phyloP scores from a whole-genome alignment of 2,113 vertebrate genomes.

The Eulacestoma nigropectus region DNA sequence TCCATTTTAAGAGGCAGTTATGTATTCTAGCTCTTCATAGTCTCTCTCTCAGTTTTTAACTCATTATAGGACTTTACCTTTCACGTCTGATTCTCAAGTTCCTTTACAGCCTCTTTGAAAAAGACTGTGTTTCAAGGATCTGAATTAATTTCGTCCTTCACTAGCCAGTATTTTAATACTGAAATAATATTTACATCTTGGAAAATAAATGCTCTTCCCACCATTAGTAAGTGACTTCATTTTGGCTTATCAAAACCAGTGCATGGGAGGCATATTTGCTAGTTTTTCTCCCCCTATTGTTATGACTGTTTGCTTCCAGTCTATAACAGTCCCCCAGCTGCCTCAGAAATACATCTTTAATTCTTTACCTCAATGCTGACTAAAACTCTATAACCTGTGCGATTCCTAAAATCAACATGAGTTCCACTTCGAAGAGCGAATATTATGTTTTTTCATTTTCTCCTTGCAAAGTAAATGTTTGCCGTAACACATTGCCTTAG shows the following conservation, averaged over 20 bases:
- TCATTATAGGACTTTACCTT: not conserved
- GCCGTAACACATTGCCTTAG: not conserved
- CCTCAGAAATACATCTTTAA: not conserved
- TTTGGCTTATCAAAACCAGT: not conserved
- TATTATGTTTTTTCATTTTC: not conserved
- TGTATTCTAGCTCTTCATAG: not conserved
- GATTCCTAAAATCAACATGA: not conserved
- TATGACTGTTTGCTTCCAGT: not conserved
- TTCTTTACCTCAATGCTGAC: not conserved
- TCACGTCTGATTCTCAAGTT: not conserved
- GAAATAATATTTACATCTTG: not conserved
- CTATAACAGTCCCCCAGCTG: not conserved
- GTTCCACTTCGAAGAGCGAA: not conserved
- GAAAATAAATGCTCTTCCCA: not conserved
- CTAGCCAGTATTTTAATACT: not conserved
- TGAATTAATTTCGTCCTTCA: not conserved
- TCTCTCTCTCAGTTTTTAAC: conserved; percentile 34
- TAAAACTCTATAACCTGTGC: not conserved
- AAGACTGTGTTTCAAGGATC: not conserved
- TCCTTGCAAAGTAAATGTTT: conserved; percentile 1
- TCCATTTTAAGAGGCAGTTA: conserved; percentile 19
- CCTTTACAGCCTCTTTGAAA: not conserved
- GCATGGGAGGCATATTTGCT: not conserved
- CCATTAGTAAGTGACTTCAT: not conserved
- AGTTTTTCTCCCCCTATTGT: not conserved